Conservation (phyloP, 2,113 vertebrate genomes). For the Pseudonaja textilis region DNA sequence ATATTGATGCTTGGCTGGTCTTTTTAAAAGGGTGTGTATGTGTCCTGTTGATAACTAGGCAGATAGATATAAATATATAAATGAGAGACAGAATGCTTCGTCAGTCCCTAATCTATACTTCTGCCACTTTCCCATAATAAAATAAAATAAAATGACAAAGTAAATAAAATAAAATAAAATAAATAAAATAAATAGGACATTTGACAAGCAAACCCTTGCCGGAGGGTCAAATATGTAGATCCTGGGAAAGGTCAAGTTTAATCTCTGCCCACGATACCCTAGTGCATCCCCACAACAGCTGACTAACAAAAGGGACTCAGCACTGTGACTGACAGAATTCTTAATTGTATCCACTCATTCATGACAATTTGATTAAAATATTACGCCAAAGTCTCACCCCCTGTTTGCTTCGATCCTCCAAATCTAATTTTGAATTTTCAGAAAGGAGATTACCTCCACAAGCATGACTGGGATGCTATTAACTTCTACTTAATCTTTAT, state of each 20-base stretch:
- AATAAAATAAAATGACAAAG: background rate
- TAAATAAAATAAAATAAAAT: background rate
- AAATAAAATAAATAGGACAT: constrained; percentile 42
- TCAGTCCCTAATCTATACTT: constrained; percentile 27
- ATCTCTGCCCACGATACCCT: constrained; percentile 70
- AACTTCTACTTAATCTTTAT: constrained; percentile 99
- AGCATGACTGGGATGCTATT: constrained; percentile 98
- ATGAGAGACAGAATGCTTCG: constrained; percentile 27
- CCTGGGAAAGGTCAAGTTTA: constrained; percentile 80
- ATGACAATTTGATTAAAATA: constrained; percentile 99
- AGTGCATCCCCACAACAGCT: constrained; percentile 71
- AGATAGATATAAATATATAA: background rate
- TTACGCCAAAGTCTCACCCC: constrained; percentile 97
- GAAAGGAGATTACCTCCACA: constrained; percentile 97
- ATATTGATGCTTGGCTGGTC: constrained; percentile 27
- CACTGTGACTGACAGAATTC: constrained; percentile 96
- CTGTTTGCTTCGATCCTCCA: constrained; percentile 97
- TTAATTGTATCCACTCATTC: constrained; percentile 99
- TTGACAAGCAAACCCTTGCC: constrained; percentile 66
- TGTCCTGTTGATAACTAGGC: background rate
- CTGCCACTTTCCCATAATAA: background rate
- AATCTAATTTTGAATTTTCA: constrained; percentile 99
- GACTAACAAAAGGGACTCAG: constrained; percentile 86
- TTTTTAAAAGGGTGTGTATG: constrained; percentile 28
- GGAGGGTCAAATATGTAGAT: constrained; percentile 74